A percentile compares a stretch with the other conserved stretches of the same genome.
phyloP scores from a whole-genome alignment of 2,113 vertebrate genomes.

The Tachuris rubrigastra region DNA sequence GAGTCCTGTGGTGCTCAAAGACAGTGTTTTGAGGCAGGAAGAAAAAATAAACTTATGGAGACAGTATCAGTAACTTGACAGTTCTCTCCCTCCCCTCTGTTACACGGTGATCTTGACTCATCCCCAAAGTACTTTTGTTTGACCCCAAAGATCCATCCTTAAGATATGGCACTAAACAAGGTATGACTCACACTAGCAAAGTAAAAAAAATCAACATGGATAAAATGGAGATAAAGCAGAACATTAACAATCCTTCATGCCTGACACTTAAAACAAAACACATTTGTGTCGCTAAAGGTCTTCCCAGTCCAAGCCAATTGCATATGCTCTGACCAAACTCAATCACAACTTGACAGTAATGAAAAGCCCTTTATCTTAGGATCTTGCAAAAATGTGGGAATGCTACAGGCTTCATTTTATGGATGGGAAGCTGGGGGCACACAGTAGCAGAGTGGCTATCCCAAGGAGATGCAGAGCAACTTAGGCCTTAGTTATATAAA shows the following conservation, averaged over 20 bases:
- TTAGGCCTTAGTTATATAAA: not conserved
- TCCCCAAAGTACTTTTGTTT: conserved; percentile 10
- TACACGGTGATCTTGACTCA: not conserved
- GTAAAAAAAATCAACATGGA: not conserved
- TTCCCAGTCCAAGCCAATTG: not conserved
- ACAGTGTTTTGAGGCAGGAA: not conserved
- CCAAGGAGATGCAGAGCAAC: not conserved
- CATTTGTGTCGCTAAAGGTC: not conserved
- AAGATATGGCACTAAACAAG: conserved; percentile 11
- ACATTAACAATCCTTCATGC: conserved; percentile 15
- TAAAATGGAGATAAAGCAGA: conserved; percentile 56
- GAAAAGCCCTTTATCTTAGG: not conserved
- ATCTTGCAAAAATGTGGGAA: conserved; percentile 4
- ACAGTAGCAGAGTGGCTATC: not conserved
- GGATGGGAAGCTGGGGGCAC: not conserved
- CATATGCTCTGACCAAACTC: not conserved
- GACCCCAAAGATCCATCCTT: conserved; percentile 26
- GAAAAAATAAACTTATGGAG: not conserved
- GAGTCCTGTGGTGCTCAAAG: not conserved
- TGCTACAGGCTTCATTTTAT: not conserved
- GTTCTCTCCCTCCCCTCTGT: not conserved
- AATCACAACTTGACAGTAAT: not conserved
- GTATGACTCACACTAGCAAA: conserved; percentile 43
- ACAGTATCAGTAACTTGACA: not conserved
- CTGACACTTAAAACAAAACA: conserved; percentile 37